Percentiles rank a stretch among this genome's conserved stretches.
Conservation (phyloP, 2,888 invertebrate genomes). For the Acleris holmiana region DNA sequence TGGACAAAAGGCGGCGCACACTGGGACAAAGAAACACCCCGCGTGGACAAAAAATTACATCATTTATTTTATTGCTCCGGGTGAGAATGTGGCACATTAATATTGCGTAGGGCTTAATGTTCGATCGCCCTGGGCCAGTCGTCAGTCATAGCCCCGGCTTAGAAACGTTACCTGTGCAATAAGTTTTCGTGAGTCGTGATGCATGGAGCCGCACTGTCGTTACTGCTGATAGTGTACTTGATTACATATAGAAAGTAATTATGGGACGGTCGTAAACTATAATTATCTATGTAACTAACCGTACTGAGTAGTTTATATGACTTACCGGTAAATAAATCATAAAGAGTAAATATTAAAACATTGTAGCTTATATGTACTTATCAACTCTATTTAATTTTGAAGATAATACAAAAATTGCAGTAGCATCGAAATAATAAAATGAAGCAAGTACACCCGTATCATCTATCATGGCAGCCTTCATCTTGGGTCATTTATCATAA, state of each 20-base stretch:
- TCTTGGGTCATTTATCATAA: constrained; percentile 57
- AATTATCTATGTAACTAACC: constrained; percentile 20
- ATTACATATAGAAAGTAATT: constrained; percentile 37
- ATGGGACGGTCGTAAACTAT: constrained; percentile 25
- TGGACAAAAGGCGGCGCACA: constrained; percentile 65
- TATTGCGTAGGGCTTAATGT: constrained; percentile 78
- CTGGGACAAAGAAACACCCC: constrained; percentile 73
- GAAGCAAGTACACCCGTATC: constrained; percentile 46
- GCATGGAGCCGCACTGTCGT: constrained; percentile 33
- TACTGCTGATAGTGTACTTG: constrained; percentile 25
- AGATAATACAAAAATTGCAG: constrained; percentile 23
- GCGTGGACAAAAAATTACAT: constrained; percentile 82
- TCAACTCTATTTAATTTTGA: not conserved
- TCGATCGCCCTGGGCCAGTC: constrained; percentile 74
- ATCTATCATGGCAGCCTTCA: constrained; percentile 60
- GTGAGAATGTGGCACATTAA: constrained; percentile 82
- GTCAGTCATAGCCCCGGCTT: constrained; percentile 56
- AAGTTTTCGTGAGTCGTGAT: constrained; percentile 29
- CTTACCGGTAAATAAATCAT: constrained; percentile 5
- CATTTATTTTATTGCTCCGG: constrained; percentile 83
- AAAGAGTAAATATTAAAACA: not conserved
- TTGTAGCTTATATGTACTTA: not conserved
- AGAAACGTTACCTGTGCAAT: constrained; percentile 38
- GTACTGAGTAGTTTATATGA: constrained; percentile 18
- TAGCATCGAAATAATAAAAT: constrained; percentile 25